Base-by-base conservation (phyloP, 2,113 vertebrate genomes). In the Pica pica region DNA sequence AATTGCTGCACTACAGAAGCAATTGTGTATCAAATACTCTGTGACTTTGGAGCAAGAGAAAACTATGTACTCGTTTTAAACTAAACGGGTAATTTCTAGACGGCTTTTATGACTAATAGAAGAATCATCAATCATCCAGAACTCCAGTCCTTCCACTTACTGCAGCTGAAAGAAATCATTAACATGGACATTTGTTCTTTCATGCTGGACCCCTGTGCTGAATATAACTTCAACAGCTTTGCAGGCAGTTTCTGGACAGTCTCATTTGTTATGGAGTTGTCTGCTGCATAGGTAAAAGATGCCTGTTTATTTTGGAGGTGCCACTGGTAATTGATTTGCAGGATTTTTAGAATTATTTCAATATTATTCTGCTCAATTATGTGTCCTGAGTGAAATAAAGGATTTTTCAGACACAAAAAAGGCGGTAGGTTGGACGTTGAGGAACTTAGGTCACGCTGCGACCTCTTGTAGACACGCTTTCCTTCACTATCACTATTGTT, bases 271-370 rank as follows among this genome's bases (percentile, higher is more conserved):
- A 87, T 4, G 12, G 55, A 70, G 37, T 65, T 69, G 13, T 69
- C 39, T 53, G 31, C 64, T 28, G 16, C 0, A 0, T 28, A 55
- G n/a, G 59, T 61, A 63, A 70, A 79, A 76, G 11, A 9, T 31
- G 6, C 5, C 13, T 57, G 13, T 21, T 71, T 59, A 59, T 55
- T 83, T 63, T 75, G 24, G 19, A 8, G 1, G 8, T 35, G 15
- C 26, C 50, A 52, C 9, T 27, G 24, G 35, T 59, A 79, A 76
- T 9, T n/a, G 27, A 68, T 73, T 57, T 18, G 27, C 7, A 33
- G 46, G 6, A 28, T 42, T 64, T 74, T 65, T 28, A n/a, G 28
- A 82, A 69, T 46, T 60, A 74, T 81, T 90, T 92, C 44, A 35
- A 2, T 64, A 64, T 57, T 23, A 22, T 52, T 65, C 13, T 88